phyloP scores from a whole-genome alignment of 2,888 invertebrate genomes.

The Esperia sulphurella region DNA sequence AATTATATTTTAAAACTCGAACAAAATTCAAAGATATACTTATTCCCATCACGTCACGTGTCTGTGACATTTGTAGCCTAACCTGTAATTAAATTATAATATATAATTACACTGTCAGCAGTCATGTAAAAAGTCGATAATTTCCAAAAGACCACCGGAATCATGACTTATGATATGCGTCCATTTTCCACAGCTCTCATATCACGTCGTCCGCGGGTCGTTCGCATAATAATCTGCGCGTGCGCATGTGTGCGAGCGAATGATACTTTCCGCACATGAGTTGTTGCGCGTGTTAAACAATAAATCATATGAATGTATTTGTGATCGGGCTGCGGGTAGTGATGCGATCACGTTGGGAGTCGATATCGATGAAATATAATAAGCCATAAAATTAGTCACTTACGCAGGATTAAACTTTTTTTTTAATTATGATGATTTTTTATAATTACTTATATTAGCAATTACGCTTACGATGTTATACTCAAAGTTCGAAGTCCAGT shows the following conservation, averaged over 20 bases:
- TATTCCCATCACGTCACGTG: too few species aligned
- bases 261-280: slow-evolving; percentile 66
- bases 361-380: slow-evolving; percentile 6
- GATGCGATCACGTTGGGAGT: slow-evolving; percentile 18
- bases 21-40: too few species aligned
- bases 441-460: not conserved
- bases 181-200: not conserved
- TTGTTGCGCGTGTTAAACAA: slow-evolving; percentile 65
- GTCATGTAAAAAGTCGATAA: not conserved
- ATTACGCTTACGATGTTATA: too few species aligned
- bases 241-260: slow-evolving; percentile 47
- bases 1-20: too few species aligned
- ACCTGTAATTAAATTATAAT: too few species aligned
- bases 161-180: not conserved
- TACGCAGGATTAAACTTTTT: too few species aligned
- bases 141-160: not conserved
- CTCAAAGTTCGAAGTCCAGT: too few species aligned
- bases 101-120: too few species aligned
- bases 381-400: too few species aligned
- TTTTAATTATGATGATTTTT: not conserved
- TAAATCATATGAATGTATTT: slow-evolving; percentile 78
- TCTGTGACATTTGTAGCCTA: too few species aligned
- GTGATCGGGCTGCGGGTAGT: slow-evolving; percentile 51
- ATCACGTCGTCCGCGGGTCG: not conserved
- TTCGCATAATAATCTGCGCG: slow-evolving; percentile 12